Base-by-base conservation (phyloP, 2,888 invertebrate genomes). In the Andrena dorsata region DNA sequence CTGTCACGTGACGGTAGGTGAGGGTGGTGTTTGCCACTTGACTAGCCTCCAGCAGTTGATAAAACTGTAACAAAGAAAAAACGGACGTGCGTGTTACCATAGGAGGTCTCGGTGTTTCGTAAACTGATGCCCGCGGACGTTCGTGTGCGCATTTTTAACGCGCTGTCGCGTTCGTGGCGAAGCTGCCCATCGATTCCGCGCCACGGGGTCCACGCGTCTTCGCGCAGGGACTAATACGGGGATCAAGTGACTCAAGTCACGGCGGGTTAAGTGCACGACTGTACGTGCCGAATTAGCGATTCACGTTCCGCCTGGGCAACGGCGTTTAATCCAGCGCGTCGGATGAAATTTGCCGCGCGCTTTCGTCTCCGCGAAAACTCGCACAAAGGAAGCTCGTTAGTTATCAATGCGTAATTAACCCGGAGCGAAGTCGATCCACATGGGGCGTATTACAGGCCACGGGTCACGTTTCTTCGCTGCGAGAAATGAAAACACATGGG, bases 1-100 rank as follows among this genome's bases (percentile, higher is more conserved):
- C 95, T n/a, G 98, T 98, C 92, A 97, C 96, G 92, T 96, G 96
- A 84, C 97, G 96, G 92, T 96, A 95, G 90, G 96, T 95, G 64
- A 98, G 94, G 23, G 97, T 96, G 63, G 95, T 95, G 92, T 97
- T 97, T 56, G 97, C 97, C 68, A 97, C 95, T 74, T 95, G 95
- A 93, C 97, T 97, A 83, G 96, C 95, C 90, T 97, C 96, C 93
- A 98, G 92, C 83, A 97, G 94, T 69, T 96, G 95, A 91, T 97
- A 96, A 92, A 98, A 98, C 98, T 98, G 96, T 60, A 96, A 96
- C 93, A 93, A 91, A 91, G 23, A 90, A 89, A 84, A 35, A 3
- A 4, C 41, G 60, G 16, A 23, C 0, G 16, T 64, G 56, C 65
- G 70, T 56, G 63, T 3, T 35, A n/a, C 7, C 2, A 49, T 0